A percentile compares a stretch with the other conserved stretches of the same genome.
Conservation (phyloP, 2,797 vertebrate species). For the Melanotaenia boesemani region DNA sequence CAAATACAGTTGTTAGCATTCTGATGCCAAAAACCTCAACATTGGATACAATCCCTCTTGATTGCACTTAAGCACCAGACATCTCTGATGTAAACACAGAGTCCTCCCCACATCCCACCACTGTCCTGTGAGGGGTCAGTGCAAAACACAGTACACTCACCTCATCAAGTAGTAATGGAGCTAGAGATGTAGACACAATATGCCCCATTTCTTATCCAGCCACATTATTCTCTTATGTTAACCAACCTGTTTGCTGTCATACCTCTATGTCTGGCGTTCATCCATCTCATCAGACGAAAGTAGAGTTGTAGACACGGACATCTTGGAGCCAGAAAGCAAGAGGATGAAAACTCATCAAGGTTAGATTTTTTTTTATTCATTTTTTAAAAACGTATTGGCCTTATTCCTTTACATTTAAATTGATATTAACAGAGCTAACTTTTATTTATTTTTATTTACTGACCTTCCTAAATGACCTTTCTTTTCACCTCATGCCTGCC, state of each 20-base stretch:
- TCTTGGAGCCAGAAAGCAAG: conserved; percentile 75
- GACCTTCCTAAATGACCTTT: too few relatives aligned
- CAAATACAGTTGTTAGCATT: not conserved
- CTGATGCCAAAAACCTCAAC: too few relatives aligned
- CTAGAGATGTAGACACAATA: too few relatives aligned
- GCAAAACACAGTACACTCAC: not conserved
- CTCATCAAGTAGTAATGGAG: too few relatives aligned
- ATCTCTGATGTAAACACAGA: not conserved
- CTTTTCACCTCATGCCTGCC: not conserved
- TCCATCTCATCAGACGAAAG: conserved; percentile 34
- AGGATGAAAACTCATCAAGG: conserved; percentile 67
- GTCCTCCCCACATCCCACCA: not conserved
- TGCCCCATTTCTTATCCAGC: not conserved
- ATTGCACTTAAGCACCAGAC: not conserved
- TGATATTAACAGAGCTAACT: not conserved
- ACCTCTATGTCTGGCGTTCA: not conserved
- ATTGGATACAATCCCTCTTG: too few relatives aligned
- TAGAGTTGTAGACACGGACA: conserved; percentile 30
- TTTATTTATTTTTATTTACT: not conserved
- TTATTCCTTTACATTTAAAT: not conserved
- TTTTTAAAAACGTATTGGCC: not conserved
- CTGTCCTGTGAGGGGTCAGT: not conserved
- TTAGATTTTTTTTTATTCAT: conserved; percentile 19
- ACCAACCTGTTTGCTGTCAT: not conserved
- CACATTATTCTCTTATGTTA: not conserved